Evolutionary conservation across 2,113 vertebrate genomes (phyloP).

Genomic region (Lates calcarifer): DNA sequence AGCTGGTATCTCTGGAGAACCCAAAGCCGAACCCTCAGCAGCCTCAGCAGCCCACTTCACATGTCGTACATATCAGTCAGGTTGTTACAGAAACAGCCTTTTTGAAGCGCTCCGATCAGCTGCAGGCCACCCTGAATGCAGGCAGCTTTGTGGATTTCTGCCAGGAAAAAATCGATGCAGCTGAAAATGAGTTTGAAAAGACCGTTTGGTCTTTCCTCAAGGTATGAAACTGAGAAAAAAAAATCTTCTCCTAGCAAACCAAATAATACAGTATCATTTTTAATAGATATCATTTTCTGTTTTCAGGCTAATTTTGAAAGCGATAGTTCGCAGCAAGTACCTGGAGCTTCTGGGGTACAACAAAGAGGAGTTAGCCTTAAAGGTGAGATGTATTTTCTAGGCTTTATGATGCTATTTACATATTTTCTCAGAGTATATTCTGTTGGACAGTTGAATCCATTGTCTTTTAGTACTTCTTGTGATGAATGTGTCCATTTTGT

Average conservation of each 20-base stretch:
- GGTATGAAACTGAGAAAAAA: constrained; percentile 78
- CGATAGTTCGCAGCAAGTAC: constrained; percentile 91
- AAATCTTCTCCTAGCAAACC: neutral
- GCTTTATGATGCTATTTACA: neutral
- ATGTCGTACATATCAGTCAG: constrained; percentile 90
- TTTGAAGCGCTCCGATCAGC: constrained; percentile 87
- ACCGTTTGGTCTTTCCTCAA: constrained; percentile 96
- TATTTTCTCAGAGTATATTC: neutral
- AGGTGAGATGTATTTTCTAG: constrained; percentile 82
- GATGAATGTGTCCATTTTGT: neutral
- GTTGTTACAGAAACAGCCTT: constrained; percentile 94
- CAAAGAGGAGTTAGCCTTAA: constrained; percentile 91
- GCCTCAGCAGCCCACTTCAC: constrained; percentile 76
- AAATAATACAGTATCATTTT: neutral
- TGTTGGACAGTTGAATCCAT: neutral
- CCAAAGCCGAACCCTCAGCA: constrained; percentile 80
- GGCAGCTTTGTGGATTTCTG: constrained; percentile 91
- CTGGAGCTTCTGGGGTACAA: constrained; percentile 94
- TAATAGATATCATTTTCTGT: neutral
- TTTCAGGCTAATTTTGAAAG: constrained; percentile 94
- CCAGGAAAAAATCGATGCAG: constrained; percentile 89
- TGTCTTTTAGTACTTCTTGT: constrained; percentile 2
- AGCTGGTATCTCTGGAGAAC: constrained; percentile 92
- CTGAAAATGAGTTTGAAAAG: constrained; percentile 91
- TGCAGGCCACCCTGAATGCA: constrained; percentile 89